Base-by-base conservation (phyloP, 1,140 invertebrate genomes). In the Lepidurus arcticus region DNA sequence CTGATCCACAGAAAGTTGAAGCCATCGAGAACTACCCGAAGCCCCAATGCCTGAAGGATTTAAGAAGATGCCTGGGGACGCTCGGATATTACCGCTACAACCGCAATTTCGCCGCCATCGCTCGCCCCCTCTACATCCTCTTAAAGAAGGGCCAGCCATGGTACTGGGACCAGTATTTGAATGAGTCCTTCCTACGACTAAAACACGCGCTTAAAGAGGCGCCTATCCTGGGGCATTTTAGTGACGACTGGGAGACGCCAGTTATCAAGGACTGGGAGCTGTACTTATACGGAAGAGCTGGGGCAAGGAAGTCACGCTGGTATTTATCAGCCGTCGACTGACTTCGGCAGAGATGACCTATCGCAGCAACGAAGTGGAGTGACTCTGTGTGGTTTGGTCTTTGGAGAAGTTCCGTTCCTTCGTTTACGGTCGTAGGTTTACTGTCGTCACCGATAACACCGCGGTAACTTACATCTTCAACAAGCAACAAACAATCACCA, bases 391-490 rank as follows among this genome's bases (percentile, higher is more conserved):
- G 8, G 75, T 87, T 21, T 83, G 81, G 80, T 0, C 82, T 3
- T 81, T 87, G 1, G 80, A 83, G 42, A 82, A 84, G 53, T 83
- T 84, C 45, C 73, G 82, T 11, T 78, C 79, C 65, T 87, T 85
- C 80, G 34, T 88, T 8, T 80, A 83, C 76, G 84, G 83, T n/a
- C 81, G 81, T n/a, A 76, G 82, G 16, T 86, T 88, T 77, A 83
- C 75, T 1, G 82, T 87, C 1, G 47, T 83, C 9, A 86, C 86
- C 1, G 86, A 88, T 76, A 85, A 88, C 73, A 80, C 82, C 16
- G 79, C 83, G 5, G 78, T 87, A 9, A 81, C 80, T 73, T 88
- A 83, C 81, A 79, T 87, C 10, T 78, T 83, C 26, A 78, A 81
- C 8, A 80, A 84, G 0, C 84, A 85, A 78, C 80, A 83, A 73